Evolutionary conservation across 2,113 vertebrate species (phyloP), one percentile per base, ranked within the genome.

Genomic region (Macquaria australasica): DNA sequence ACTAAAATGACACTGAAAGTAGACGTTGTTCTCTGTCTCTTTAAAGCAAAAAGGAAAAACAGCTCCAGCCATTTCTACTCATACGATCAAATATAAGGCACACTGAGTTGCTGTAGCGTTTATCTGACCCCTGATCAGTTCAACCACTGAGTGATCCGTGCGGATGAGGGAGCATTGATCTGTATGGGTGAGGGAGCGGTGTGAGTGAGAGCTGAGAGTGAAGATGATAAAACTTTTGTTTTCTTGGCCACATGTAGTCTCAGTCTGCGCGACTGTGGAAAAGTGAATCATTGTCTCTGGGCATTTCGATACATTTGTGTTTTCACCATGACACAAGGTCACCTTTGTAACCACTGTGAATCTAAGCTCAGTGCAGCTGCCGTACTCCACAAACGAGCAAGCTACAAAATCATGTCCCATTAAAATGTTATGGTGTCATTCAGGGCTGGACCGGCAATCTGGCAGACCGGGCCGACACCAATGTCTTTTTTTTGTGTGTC

Each of bases 321-420:
- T 53, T 21, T 12, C 21, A 39, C 41, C 20, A 50, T 25, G 53
- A 45, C 28, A 58, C 41, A 14, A 12, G 67, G 31, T 28, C 43
- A 60, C 31, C 28, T 23, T 59, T 79, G 21, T 58, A 45, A 43
- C 64, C 75, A 23, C 39, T 37, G 43, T 51, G 43, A 71, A 71
- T 20, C 3, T 51, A 37, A 60, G 21, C 16, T 60, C 5, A 45
- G 18, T 23, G 21, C 39, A 50, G 58, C 45, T 63, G 51, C 31
- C 1, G 5, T n/a, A 16, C 53, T 72, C 9, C 48, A 53, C 50
- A 34, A 55, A 37, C 1, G 37, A n/a, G 39, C 37, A n/a, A 66
- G 39, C 11, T 43, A n/a, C 23, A 43, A 67, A 41, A 63, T n/a
- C 37, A 67, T n/a, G 9, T 0, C 6, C 18, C 16, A 64, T 18